Evolutionary conservation across 92 coral and sea anemone genomes (phyloP), one percentile per base, ranked within the genome.

Genomic region (Anthopleura xanthogrammica): DNA sequence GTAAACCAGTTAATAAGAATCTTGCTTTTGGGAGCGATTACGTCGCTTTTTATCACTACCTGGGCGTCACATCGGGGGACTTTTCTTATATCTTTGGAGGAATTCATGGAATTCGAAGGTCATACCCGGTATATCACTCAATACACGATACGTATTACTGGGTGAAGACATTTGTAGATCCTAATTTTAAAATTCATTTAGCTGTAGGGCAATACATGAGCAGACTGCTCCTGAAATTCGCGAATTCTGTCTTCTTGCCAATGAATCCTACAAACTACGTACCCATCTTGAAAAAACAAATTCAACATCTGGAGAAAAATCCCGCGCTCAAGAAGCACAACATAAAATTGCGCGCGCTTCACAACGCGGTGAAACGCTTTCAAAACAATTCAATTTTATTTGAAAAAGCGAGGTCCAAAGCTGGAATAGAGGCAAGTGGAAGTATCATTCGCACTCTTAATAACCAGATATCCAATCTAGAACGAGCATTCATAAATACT

Each of bases 111-210:
- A 89, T 92, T 74, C 46, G 92, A 60, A 85, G 92, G 17, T 93
- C 97, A 16, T 94, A 96, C 70, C 99, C 99, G 52, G 88, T 90
- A 16, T 96, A 96, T 77, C 99, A 96, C 79, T 87, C 99, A 2
- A 46, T 86, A 52, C 92, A 91, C 52, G 99, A 96, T 52, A 85
- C 88, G 4, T 96, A 82, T 80, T 82, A 96, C 46, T 94, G 95
- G 95, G 76, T 96, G 70, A 94, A 94, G 65, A 90, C 79, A 5
- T 94, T 94, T 79, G 90, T 96, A 13, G 99, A 96, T 56, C 97
- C 99, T 20, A 87, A 92, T 11, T 96, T 92, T 64, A 94, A 92
- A 76, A 90, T 93, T 56, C 99, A 96, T 72, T 88, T 96, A 2
- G 94, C 99, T 0, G 92, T 96, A n/a, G 90, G 92, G 1, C 88